Percentiles rank a stretch among this genome's conserved stretches.
phyloP scores from a whole-genome alignment of 2,888 invertebrate genomes.

The Ectobius pallidus region DNA sequence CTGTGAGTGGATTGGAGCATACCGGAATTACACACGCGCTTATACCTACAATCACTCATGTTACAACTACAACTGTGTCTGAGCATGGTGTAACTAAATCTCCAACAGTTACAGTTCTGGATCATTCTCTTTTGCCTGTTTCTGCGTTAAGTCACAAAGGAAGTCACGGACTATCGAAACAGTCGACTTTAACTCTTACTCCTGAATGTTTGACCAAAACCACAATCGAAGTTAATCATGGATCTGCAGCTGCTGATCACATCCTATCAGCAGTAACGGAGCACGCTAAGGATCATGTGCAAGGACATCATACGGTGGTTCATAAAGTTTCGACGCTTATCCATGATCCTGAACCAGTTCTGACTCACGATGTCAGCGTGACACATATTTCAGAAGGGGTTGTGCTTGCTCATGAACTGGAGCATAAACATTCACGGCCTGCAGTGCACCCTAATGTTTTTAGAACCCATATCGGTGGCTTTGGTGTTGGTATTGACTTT shows the following conservation, averaged over 20 bases:
- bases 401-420: not conserved
- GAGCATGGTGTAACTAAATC: slow-evolving; percentile 19
- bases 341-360: not conserved
- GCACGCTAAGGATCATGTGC: not conserved
- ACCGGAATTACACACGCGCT: not conserved
- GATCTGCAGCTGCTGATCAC: not conserved
- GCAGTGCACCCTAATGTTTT: not conserved
- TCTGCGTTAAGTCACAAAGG: not conserved
- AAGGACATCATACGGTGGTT: not conserved
- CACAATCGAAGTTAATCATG: not conserved
- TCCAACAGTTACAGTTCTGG: slow-evolving; percentile 1
- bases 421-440: not conserved
- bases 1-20: not conserved
- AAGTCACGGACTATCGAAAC: slow-evolving; percentile 10
- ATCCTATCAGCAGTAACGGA: not conserved
- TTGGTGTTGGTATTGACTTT: slow-evolving; percentile 42
- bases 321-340: slow-evolving; percentile 11
- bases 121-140: not conserved
- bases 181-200: not conserved
- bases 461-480: slow-evolving; percentile 37
- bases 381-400: slow-evolving; percentile 5
- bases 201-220: slow-evolving; percentile 12
- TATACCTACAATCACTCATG: slow-evolving; percentile 2
- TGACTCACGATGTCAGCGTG: slow-evolving; percentile 14
- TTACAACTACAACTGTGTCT: slow-evolving; percentile 7